These are phyloP conservation scores for Limnothrissa miodon DNA, from an alignment of 2,113 vertebrate species.

Conservation along the genomic window DNA sequence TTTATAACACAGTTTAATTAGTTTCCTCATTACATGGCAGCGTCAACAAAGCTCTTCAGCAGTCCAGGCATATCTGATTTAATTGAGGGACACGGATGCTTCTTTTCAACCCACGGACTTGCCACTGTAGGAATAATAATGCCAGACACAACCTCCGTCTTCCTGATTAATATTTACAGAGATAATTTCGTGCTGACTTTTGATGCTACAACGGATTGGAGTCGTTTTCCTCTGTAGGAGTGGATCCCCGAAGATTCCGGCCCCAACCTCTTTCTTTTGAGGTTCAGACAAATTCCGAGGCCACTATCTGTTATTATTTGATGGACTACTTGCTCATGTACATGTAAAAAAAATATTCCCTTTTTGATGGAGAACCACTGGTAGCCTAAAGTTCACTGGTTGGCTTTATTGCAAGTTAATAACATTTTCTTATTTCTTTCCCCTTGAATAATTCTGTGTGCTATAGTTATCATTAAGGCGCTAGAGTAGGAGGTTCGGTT, in stretches of 20 bases:
- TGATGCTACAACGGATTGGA: background rate
- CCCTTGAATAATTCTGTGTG: too few relatives aligned
- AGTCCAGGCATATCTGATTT: slow-evolving; percentile 38
- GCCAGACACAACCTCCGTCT: slow-evolving; percentile 58
- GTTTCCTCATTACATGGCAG: background rate
- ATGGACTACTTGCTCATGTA: too few relatives aligned
- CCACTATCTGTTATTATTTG: too few relatives aligned
- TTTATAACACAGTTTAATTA: background rate
- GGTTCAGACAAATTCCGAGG: too few relatives aligned
- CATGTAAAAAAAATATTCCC: too few relatives aligned
- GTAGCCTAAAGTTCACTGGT: too few relatives aligned
- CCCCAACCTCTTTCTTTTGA: background rate
- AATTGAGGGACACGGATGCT: slow-evolving; percentile 62
- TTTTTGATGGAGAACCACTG: too few relatives aligned
- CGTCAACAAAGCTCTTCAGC: background rate
- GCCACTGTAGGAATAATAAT: slow-evolving; percentile 56
- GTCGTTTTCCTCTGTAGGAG: background rate
- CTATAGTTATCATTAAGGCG: too few relatives aligned
- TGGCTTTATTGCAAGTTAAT: too few relatives aligned
- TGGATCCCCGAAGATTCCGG: background rate
- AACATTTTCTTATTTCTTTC: too few relatives aligned
- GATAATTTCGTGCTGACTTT: slow-evolving; percentile 49
- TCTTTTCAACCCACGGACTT: slow-evolving; percentile 58
- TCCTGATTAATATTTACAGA: slow-evolving; percentile 65
- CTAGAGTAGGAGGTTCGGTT: too few relatives aligned